Evolutionary conservation across 2,888 invertebrate species (phyloP).

Genomic region (Mythimna pallens): DNA sequence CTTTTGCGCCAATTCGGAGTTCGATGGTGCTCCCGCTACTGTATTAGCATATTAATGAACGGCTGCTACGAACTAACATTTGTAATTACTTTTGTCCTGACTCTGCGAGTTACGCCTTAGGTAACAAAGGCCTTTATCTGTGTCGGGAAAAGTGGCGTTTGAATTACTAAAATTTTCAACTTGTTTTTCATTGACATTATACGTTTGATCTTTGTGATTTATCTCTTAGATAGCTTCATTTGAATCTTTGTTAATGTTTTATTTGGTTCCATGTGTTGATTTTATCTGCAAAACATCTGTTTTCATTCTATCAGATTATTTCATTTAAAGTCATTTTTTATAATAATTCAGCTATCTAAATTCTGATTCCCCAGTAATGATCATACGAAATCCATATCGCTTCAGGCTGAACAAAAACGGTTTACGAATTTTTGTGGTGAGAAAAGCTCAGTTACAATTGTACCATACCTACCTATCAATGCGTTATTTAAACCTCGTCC

Average conservation of each 20-base stretch:
- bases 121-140: constrained; percentile 60
- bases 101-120: constrained; percentile 64
- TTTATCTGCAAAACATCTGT: not conserved
- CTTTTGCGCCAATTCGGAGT: constrained; percentile 77
- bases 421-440: constrained; percentile 39
- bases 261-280: not conserved
- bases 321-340: not conserved
- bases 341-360: constrained; percentile 15
- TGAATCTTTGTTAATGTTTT: not conserved
- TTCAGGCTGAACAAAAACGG: constrained; percentile 42
- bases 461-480: constrained; percentile 55
- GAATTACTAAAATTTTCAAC: constrained; percentile 39
- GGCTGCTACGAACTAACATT: constrained; percentile 68
- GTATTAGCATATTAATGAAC: constrained; percentile 87
- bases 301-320: not conserved
- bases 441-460: constrained; percentile 60
- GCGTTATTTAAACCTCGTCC: constrained; percentile 66
- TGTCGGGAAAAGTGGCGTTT: constrained; percentile 37
- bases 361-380: constrained; percentile 20
- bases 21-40: constrained; percentile 75
- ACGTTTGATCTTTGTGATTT: constrained; percentile 18
- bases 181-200: constrained; percentile 27
- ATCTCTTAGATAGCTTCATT: constrained; percentile 7
- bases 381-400: constrained; percentile 32
- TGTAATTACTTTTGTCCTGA: constrained; percentile 75